These are phyloP conservation scores for Procavia capensis DNA, from an alignment of 2,113 vertebrate species.

Conservation along the genomic window DNA sequence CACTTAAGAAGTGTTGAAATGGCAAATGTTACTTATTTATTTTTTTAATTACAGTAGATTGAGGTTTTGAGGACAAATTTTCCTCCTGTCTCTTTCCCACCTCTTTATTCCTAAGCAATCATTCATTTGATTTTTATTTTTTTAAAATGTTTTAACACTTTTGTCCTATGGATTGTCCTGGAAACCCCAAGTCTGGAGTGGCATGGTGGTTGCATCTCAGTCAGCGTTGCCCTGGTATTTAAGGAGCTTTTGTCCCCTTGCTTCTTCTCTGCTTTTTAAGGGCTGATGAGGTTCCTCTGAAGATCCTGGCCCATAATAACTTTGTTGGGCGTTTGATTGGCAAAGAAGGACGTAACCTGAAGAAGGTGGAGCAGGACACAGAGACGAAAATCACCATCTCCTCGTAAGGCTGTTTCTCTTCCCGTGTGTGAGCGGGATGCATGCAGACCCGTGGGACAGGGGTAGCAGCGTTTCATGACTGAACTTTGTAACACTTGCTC, in stretches of 20 bases:
- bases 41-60: too few relatives aligned
- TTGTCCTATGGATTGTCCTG: not conserved
- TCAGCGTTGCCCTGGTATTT: accelerated
- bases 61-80: too few relatives aligned
- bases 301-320: constrained; percentile 97
- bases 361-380: constrained; percentile 97
- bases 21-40: not conserved
- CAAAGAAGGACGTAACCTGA: constrained; percentile 97
- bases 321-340: constrained; percentile 97
- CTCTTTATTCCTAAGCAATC: not conserved
- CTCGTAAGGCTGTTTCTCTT: constrained; percentile 87
- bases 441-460: accelerated
- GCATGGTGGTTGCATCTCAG: not conserved
- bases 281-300: constrained; percentile 96
- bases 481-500: not conserved
- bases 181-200: not conserved
- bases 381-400: constrained; percentile 99
- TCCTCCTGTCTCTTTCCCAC: not conserved
- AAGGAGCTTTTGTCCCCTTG: not conserved
- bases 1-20: not conserved
- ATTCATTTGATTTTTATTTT: not conserved
- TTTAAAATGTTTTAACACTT: not conserved
- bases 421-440: accelerated
- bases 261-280: constrained; percentile 79
- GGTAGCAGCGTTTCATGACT: accelerated